A percentile compares a stretch with the other conserved stretches of the same genome.
These are phyloP conservation scores for Clarias laeviceps DNA, from an alignment of 2,797 vertebrate species.

Conservation along the genomic window DNA sequence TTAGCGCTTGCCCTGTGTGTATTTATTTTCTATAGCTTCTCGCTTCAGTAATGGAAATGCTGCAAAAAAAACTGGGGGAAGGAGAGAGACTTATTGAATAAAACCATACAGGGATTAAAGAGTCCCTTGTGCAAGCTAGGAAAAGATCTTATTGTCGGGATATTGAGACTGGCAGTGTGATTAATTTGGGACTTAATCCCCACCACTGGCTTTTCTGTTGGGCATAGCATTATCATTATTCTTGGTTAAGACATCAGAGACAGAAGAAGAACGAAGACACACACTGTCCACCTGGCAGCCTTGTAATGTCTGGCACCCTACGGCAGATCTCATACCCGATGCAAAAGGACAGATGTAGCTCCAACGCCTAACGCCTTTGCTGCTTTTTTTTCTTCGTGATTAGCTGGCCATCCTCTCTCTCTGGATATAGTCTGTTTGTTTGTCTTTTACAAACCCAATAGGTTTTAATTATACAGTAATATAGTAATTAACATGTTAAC, in stretches of 20 bases:
- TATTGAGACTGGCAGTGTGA: conserved; percentile 13
- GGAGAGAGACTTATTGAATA: not conserved
- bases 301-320: conserved; percentile 14
- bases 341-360: not conserved
- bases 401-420: not conserved
- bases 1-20: not conserved
- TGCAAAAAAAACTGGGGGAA: not conserved
- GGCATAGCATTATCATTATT: not conserved
- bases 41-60: not conserved
- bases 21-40: conserved; percentile 5
- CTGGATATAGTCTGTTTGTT: not conserved
- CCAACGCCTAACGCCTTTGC: not conserved
- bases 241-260: conserved; percentile 21
- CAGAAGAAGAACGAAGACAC: not conserved
- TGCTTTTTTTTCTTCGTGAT: conserved; percentile 20
- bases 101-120: not conserved
- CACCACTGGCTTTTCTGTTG: not conserved
- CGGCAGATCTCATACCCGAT: conserved; percentile 11
- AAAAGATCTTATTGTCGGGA: conserved; percentile 13
- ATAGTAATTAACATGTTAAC: not conserved
- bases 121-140: not conserved
- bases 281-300: conserved; percentile 17
- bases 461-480: not conserved
- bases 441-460: conserved; percentile 18
- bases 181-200: conserved; percentile 24